A percentile compares a stretch with the other conserved stretches of the same genome.
Evolutionary conservation across 2,113 vertebrate genomes (phyloP).

Genomic region (Tachuris rubrigastra): DNA sequence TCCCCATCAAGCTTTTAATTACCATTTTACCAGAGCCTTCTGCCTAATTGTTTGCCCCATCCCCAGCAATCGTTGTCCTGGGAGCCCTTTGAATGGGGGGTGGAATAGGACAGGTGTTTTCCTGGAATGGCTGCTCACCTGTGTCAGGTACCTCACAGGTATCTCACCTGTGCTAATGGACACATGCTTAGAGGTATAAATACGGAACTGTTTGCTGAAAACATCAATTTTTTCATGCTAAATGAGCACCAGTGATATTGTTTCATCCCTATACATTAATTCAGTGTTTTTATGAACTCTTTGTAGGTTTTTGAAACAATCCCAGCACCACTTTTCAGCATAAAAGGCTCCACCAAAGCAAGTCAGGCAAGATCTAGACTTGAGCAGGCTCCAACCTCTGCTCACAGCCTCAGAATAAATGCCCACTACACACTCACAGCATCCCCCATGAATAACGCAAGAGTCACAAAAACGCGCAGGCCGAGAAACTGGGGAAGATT

Average conservation of each 20-base stretch:
- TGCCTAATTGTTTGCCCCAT: neutral
- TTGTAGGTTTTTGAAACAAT: neutral
- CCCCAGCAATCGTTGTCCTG: neutral
- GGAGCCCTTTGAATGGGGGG: neutral
- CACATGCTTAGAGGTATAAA: neutral
- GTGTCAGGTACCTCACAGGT: too few species aligned
- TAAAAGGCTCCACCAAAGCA: neutral
- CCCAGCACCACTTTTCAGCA: neutral
- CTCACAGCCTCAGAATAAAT: neutral
- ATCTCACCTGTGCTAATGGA: neutral
- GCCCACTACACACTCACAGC: neutral
- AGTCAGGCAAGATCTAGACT: neutral
- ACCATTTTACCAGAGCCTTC: neutral
- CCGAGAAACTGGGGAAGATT: neutral
- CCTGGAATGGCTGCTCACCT: neutral
- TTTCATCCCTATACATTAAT: neutral
- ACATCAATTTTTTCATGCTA: neutral
- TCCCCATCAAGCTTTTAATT: constrained; percentile 32
- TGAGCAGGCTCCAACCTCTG: neutral
- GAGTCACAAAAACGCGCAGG: neutral
- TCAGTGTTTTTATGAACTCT: neutral
- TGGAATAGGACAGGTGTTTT: neutral
- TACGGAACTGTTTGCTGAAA: neutral
- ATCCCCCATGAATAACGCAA: neutral
- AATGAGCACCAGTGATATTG: neutral